A percentile compares a stretch with the other conserved stretches of the same genome.
Conservation (phyloP, 2,797 vertebrate species). For the Argyrosomus regius region DNA sequence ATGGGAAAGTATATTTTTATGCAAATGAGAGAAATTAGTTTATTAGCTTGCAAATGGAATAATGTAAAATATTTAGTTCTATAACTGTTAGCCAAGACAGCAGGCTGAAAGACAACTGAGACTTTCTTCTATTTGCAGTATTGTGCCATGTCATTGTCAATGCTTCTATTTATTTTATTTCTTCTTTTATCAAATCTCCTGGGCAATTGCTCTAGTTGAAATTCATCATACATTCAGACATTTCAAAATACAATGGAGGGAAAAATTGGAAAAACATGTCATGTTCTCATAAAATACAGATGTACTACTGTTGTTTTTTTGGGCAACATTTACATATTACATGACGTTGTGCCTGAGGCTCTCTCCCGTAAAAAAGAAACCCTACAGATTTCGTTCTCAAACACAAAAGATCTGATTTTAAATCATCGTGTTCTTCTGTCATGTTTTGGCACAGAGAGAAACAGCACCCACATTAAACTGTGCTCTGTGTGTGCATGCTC, state of each 20-base stretch:
- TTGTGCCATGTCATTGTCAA: conserved; percentile 3
- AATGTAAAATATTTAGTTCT: background rate
- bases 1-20: background rate
- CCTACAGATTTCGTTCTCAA: conserved; percentile 10
- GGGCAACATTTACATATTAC: conserved; percentile 29
- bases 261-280: background rate
- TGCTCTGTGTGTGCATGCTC: background rate
- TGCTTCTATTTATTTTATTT: background rate
- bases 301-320: conserved; percentile 21
- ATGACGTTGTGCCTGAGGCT: conserved; percentile 22
- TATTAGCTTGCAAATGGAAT: background rate
- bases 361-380: background rate
- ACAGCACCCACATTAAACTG: background rate
- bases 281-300: conserved; percentile 41
- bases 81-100: background rate
- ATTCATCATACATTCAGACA: conserved; percentile 11
- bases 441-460: background rate
- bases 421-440: background rate
- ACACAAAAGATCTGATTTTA: conserved; percentile 8
- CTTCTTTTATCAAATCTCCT: conserved; percentile 8
- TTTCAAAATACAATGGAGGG: conserved; percentile 18
- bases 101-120: background rate
- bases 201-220: conserved; percentile 23
- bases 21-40: background rate
- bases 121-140: background rate